Evolutionary conservation across 1,140 invertebrate species (phyloP), one percentile per base, ranked within the genome.

Genomic region (Penaeus japonicus): DNA sequence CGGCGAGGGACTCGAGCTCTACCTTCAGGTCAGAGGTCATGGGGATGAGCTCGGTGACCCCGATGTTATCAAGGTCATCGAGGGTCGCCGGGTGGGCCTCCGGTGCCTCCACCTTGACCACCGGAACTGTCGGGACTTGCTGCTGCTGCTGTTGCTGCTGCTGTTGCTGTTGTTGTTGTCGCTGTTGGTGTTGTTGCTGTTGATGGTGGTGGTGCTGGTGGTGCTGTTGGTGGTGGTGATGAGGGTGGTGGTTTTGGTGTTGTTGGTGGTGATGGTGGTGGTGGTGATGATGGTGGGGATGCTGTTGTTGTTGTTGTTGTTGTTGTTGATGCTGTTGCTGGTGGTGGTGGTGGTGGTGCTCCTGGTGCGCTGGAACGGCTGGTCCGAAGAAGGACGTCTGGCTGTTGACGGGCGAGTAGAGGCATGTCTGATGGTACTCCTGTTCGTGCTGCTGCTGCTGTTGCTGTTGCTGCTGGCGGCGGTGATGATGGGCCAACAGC

Each of bases 111-210:
- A 91, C 90, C 89, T 91, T 90, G 30, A 90, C 80, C 53, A 57
- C 81, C 20, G 75, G 53, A 20, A 54, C 20, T 17, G n/a, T 24
- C 47, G 35, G 39, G 55, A 55, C 12, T n/a, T 84, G 57, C 54
- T 75, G 47, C 54, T 53, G 57, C 20, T 80, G 77, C 32, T 87
- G 85, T 32, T 87, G 82, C 27, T 86, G 89, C 91, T 85, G 39
- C 92, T 91, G 83, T 92, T 93, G 91, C 93, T 91, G 91, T 93
- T 93, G 92, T 93, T 93, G 90, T 93, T 93, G 75, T 92, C 92
- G 62, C 20, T 70, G 62, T 4, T 70, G 62, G 15, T 70, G 90
- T 93, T 93, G 70, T 92, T 93, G 54, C 93, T 65, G 62, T 30
- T 65, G 78, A 0, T 35, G 39, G 53, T 81, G 47, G 0, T 81